These are phyloP conservation scores for Notospermus geniculatus DNA, from an alignment of 1,140 invertebrate genomes.

Conservation along the genomic window DNA sequence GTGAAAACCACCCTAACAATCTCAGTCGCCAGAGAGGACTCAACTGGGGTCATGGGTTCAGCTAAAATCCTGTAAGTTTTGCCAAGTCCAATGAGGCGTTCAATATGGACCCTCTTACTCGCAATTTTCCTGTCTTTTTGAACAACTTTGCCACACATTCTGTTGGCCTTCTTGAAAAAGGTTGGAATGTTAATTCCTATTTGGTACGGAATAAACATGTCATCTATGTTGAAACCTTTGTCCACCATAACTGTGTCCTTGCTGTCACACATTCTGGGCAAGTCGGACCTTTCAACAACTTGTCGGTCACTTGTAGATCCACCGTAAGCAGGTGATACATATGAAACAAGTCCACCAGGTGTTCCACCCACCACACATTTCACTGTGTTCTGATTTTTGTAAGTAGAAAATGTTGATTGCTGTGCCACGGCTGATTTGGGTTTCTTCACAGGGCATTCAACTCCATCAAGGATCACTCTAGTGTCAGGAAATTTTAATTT, in stretches of 20 bases:
- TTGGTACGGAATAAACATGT: conserved; percentile 17
- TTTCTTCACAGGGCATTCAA: conserved; percentile 36
- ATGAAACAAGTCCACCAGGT: conserved; percentile 28
- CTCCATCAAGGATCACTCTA: conserved; percentile 37
- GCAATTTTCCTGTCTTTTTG: conserved; percentile 12
- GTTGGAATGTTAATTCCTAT: too few species aligned
- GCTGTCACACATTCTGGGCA: conserved; percentile 4
- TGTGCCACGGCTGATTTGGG: too few species aligned
- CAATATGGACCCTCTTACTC: too few species aligned
- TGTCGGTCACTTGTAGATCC: conserved; percentile 20
- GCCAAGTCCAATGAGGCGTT: too few species aligned
- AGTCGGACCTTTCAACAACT: conserved; percentile 12
- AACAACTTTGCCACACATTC: conserved; percentile 11
- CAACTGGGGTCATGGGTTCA: neutral
- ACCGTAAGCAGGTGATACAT: too few species aligned
- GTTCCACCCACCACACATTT: conserved; percentile 25
- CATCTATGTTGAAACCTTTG: conserved; percentile 18
- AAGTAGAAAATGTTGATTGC: too few species aligned
- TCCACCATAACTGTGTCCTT: conserved; percentile 10
- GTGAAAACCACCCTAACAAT: conserved; percentile 17
- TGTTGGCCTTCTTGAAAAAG: too few species aligned
- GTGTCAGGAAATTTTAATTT: conserved; percentile 32
- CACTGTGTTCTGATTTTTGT: too few species aligned
- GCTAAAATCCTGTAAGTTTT: conserved; percentile 9
- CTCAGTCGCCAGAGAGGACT: neutral